Base-by-base conservation (phyloP, 1,140 invertebrate genomes). In the Ridgeia piscesae region DNA sequence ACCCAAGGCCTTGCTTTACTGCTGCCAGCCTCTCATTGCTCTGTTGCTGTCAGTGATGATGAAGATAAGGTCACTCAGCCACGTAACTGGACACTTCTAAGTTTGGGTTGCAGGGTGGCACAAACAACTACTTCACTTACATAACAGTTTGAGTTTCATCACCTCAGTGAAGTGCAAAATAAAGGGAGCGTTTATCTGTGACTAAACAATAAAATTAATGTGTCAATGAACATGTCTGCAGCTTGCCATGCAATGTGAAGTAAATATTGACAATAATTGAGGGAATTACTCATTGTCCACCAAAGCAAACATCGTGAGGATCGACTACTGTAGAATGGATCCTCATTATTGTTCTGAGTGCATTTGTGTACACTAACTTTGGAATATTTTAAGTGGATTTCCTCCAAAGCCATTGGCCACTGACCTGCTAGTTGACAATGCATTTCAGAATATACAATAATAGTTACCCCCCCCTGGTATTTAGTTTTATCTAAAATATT, bases 51-150 rank as follows among this genome's bases (percentile, higher is more conserved):
- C 58, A 77, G 58, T 77, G 58, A 77, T 77, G 58, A 77, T 77
- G 58, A 77, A 77, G 58, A 77, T 77, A 77, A 77, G 58, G 58
- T 77, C 58, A 77, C 58, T 77, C 58, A 77, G 58, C 58, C 58
- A 77, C 27, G 58, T 77, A 77, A 77, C 58, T 77, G 58, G 58
- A 77, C 58, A 77, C 58, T 77, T 77, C 42, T 42, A 77, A 27
- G 58, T 77, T 77, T 27, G 58, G 58, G 27, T 77, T 77, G 58
- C 58, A 77, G 58, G 17, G 27, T 77, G 58, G 58, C 14, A 77
- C 58, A 77, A 77, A 77, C 58, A 77, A 77, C 58, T 77, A 21
- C 58, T 21, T 77, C 11, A 77, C 58, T 77, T 77, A 77, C 58
- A 77, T 77, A 77, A 77, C 58, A 77, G 58, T 77, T 77, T 77